Base-by-base conservation (phyloP, 2,888 invertebrate species). In the Platycnemis pennipes region DNA sequence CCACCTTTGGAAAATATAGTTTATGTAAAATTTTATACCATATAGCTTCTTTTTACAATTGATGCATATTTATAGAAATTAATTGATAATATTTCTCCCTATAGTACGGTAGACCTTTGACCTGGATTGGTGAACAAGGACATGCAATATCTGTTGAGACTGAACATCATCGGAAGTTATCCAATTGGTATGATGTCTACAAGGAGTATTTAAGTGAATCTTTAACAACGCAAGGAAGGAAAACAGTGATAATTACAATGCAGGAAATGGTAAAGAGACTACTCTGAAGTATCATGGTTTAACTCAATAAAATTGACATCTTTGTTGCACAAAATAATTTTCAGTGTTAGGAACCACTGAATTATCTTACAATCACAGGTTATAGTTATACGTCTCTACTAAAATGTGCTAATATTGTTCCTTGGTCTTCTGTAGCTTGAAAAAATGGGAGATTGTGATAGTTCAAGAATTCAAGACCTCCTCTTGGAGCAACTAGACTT, bases 381-480 rank as follows among this genome's bases (percentile, higher is more conserved):
- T 53, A 53, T 53, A 53, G 53, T 53, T 53, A 16, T 19, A 53
- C 19, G 53, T 53, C 11, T 53, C 53, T 53, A 53, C 11, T 53
- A 53, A 5, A 53, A 53, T 8, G 49, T 49, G 7, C 49, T 63
- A 5, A 8, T 69, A 69, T 77, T 2, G 13, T 37, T 37, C 31
- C 31, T 77, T 77, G 0, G 13, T 77, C 16, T 45, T 44, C 11
- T n/a, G 56, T 4, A 91, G 91, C 91, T 91, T 44, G 91, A 91
- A 44, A 44, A 56, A 91, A 45, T 63, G 22, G 91, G 63, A 63
- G 44, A 44, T 91, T 44, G 42, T 13, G 91, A 91, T 44, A 63
- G n/a, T n/a, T 26, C 63, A 11, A 91, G n/a, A 91, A 44, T 91
- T 69, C 91, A 91, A 69, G 91, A 91, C 37, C 63, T 91, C 26